Conservation (phyloP, 2,113 vertebrate species). For the Cyanoliseus patagonus region DNA sequence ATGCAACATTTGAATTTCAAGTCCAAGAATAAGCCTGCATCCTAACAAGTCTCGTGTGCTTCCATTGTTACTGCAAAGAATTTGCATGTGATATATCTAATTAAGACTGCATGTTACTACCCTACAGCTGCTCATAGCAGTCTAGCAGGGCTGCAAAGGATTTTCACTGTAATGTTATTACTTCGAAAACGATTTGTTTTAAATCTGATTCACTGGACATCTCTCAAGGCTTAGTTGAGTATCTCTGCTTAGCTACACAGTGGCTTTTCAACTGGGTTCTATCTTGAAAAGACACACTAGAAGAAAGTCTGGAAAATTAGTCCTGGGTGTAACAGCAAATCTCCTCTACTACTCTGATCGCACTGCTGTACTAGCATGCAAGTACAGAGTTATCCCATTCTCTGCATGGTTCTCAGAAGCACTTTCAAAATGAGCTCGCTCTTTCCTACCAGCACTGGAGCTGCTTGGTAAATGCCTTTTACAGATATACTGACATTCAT, state of each 20-base stretch:
- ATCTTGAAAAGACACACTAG: background rate
- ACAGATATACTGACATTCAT: constrained; percentile 4
- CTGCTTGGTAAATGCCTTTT: constrained; percentile 8
- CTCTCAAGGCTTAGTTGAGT: background rate
- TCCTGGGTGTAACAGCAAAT: background rate
- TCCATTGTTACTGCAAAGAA: background rate
- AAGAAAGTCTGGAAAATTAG: background rate
- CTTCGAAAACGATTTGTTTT: background rate
- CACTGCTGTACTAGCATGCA: background rate
- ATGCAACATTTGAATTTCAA: background rate
- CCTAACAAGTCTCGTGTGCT: accelerated
- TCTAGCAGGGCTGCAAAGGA: background rate
- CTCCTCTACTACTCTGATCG: accelerated
- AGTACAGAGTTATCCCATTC: background rate
- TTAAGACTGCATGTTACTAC: background rate
- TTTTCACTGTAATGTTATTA: background rate
- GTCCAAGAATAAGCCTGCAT: background rate
- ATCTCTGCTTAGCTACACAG: background rate
- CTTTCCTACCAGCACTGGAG: background rate
- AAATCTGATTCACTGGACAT: background rate
- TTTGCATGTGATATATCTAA: background rate
- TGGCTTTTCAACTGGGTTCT: background rate
- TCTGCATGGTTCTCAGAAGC: background rate
- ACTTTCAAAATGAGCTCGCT: background rate
- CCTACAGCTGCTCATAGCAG: background rate